Base-by-base conservation (phyloP, 2,113 vertebrate species). In the Lepus timidus region DNA sequence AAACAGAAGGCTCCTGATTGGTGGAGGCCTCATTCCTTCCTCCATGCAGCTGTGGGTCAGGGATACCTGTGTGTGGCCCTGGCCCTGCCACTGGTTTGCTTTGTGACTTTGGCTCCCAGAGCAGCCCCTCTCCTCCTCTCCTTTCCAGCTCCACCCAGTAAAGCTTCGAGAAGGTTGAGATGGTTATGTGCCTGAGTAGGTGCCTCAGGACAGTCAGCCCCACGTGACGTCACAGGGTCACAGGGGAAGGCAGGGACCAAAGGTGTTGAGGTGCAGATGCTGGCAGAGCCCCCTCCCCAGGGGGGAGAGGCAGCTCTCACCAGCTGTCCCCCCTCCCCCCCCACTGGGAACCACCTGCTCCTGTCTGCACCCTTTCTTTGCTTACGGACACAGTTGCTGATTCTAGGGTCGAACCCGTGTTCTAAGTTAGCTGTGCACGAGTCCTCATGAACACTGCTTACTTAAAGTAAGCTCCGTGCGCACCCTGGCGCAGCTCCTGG, bases 131-230 rank as follows among this genome's bases (percentile, higher is more conserved):
- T 31, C 19, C 14, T 25, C 31, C 6, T 16, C 2, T 52, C 64
- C 8, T 36, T 27, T 6, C n/a, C 0, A 2, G 29, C 33, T 17
- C 11, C n/a, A 0, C 16, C 44, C 44, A 44, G 44, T 2, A 68
- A 44, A 2, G 2, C 9, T 75, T 33, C 55, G 17, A 64, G 58
- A n/a, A n/a, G n/a, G 17, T 12, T 29, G 58, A 92, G 61, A 36
- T 25, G 22, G 61, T 19, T 5, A 3, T 76, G 49, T 49, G 52
- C 10, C 31, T 6, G 3, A 25, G 8, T 10, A 36, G 25, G 12
- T 19, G 14, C 88, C 91, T 51, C n/a, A 22, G 44, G n/a, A 36
- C 25, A 51, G n/a, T 65, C 33, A 22, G 44, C 85, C 44, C 75
- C 22, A 14, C 4, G 20, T 49, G 88, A 13, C 25, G 1, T 23